A percentile compares a stretch with the other conserved stretches of the same genome.
phyloP scores from a whole-genome alignment of 2,888 invertebrate genomes.

The Hydraecia micacea region DNA sequence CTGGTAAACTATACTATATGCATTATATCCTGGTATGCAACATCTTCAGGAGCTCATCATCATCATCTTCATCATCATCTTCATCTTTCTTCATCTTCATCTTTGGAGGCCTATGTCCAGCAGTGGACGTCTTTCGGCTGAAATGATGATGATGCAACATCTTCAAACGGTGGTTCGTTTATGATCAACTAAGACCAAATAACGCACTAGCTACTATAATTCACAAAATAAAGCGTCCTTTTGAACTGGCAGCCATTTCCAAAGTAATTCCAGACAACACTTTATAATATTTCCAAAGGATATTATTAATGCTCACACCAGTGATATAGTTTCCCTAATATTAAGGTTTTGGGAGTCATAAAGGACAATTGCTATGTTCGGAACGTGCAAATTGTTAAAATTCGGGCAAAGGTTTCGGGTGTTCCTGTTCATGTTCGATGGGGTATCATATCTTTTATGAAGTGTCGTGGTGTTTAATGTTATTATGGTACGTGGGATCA shows the following conservation, averaged over 20 bases:
- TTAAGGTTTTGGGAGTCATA: constrained; percentile 47
- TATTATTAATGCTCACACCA: constrained; percentile 38
- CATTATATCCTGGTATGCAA: too few species aligned
- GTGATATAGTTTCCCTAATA: constrained; percentile 51
- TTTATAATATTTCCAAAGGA: constrained; percentile 1
- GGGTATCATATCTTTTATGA: constrained; percentile 40
- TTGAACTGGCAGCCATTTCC: not conserved
- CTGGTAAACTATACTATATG: not conserved
- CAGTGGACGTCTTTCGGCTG: too few species aligned
- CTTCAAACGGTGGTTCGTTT: too few species aligned
- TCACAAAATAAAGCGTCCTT: not conserved
- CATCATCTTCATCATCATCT: too few species aligned
- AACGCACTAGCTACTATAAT: not conserved
- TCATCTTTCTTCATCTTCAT: too few species aligned
- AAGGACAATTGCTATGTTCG: constrained; percentile 53
- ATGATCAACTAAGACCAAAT: not conserved
- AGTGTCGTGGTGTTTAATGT: constrained; percentile 42
- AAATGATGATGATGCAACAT: too few species aligned
- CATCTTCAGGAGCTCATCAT: too few species aligned
- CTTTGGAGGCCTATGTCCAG: too few species aligned
- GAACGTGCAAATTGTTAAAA: constrained; percentile 53
- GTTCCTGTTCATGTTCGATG: constrained; percentile 50
- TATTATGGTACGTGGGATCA: constrained; percentile 21
- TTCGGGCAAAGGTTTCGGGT: constrained; percentile 34
- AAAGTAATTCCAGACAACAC: not conserved